Evolutionary conservation across 1,140 invertebrate species (phyloP).

Genomic region (Lineus longissimus): DNA sequence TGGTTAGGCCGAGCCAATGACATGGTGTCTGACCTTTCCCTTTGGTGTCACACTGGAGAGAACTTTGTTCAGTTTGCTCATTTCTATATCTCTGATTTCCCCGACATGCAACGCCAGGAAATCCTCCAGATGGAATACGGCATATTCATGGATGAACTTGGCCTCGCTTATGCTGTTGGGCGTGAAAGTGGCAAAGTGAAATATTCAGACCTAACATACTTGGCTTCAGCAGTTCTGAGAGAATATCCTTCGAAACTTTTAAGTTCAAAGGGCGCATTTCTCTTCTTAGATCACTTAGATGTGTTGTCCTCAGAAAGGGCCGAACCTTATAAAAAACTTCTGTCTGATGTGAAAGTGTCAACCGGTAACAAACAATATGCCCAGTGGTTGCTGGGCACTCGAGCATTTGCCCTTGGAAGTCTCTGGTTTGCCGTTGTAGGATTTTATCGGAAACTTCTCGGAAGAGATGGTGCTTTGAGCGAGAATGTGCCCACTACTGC

Average conservation of each 20-base stretch:
- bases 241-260: conserved; percentile 48
- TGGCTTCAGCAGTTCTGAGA: conserved; percentile 44
- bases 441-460: conserved; percentile 45
- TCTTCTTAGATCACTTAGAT: conserved; percentile 50
- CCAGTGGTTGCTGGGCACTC: conserved; percentile 46
- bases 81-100: conserved; percentile 50
- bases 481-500: conserved; percentile 15
- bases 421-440: conserved; percentile 47
- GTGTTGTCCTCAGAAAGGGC: conserved; percentile 43
- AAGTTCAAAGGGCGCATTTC: conserved; percentile 36
- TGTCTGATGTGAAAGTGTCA: conserved; percentile 49
- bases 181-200: conserved; percentile 36
- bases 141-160: conserved; percentile 48
- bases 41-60: conserved; percentile 35
- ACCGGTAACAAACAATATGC: conserved; percentile 49
- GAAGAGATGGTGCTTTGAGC: conserved; percentile 10
- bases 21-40: conserved; percentile 31
- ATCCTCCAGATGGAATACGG: conserved; percentile 48
- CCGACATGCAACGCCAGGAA: conserved; percentile 41
- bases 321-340: conserved; percentile 40
- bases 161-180: conserved; percentile 46
- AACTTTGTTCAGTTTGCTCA: conserved; percentile 52
- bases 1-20: conserved; percentile 47
- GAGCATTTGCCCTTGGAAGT: conserved; percentile 48
- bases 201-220: conserved; percentile 33